Conservation (phyloP, 2,797 vertebrate species). For the Sebastes kiyomatsui region DNA sequence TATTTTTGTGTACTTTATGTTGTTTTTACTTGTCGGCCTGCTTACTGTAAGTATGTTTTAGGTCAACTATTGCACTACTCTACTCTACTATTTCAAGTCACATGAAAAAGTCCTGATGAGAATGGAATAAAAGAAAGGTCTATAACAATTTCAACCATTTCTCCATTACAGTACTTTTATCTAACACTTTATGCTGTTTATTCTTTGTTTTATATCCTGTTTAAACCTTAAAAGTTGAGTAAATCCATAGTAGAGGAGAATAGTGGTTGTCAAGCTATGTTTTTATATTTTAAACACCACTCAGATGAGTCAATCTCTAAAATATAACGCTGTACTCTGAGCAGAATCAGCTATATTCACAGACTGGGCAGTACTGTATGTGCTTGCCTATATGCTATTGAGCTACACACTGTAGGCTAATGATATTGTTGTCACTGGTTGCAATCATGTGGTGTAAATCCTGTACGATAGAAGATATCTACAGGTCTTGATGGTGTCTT, state of each 20-base stretch:
- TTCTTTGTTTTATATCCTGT: background rate
- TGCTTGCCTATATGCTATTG: background rate
- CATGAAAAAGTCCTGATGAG: background rate
- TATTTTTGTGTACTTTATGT: background rate
- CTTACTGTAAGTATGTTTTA: background rate
- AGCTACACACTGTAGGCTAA: background rate
- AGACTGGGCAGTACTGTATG: background rate
- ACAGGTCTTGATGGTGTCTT: background rate
- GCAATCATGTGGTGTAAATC: background rate
- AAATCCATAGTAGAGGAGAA: background rate
- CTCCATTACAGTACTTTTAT: background rate
- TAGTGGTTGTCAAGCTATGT: background rate
- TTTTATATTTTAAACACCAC: background rate
- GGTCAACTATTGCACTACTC: background rate
- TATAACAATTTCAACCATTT: background rate
- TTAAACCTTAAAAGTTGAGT: slow-evolving; percentile 13
- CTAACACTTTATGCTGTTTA: rapidly evolving
- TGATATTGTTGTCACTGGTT: background rate
- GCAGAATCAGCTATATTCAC: background rate
- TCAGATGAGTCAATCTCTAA: background rate
- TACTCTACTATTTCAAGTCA: background rate
- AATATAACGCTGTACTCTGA: background rate
- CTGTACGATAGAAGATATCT: background rate
- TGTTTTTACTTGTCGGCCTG: background rate
- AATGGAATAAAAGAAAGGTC: too few species aligned